Percentiles rank a stretch among this genome's conserved stretches.
phyloP scores from a whole-genome alignment of 2,113 vertebrate genomes.

The Fukomys damarensis region DNA sequence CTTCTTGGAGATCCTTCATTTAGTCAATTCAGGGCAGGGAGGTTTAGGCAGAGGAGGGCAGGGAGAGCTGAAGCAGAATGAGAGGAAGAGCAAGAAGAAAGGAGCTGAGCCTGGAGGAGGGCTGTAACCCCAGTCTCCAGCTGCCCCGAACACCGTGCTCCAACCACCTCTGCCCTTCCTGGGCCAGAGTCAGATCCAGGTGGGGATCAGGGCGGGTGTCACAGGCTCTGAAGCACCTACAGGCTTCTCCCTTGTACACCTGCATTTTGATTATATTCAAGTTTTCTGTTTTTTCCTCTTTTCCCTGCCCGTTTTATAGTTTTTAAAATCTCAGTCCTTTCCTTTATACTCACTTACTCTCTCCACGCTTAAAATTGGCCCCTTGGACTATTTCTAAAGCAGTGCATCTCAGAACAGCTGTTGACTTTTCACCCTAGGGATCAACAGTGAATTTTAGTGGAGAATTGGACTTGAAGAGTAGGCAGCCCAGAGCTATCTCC shows the following conservation, averaged over 20 bases:
- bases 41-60: background rate
- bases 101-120: background rate
- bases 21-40: constrained; percentile 79
- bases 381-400: background rate
- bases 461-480: background rate
- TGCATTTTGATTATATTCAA: background rate
- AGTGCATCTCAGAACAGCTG: fast-evolving
- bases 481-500: background rate
- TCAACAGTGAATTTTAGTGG: background rate
- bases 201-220: fast-evolving
- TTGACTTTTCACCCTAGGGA: fast-evolving
- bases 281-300: background rate
- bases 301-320: background rate
- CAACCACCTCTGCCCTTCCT: fast-evolving
- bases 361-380: fast-evolving
- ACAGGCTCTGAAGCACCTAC: fast-evolving
- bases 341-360: background rate
- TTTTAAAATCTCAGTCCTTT: background rate
- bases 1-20: constrained; percentile 72
- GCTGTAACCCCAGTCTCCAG: background rate
- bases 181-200: background rate
- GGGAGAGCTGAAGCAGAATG: background rate
- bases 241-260: fast-evolving
- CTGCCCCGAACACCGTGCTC: fast-evolving
- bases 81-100: background rate